Base-by-base conservation (phyloP, 2,113 vertebrate genomes). In the Nerophis ophidion region DNA sequence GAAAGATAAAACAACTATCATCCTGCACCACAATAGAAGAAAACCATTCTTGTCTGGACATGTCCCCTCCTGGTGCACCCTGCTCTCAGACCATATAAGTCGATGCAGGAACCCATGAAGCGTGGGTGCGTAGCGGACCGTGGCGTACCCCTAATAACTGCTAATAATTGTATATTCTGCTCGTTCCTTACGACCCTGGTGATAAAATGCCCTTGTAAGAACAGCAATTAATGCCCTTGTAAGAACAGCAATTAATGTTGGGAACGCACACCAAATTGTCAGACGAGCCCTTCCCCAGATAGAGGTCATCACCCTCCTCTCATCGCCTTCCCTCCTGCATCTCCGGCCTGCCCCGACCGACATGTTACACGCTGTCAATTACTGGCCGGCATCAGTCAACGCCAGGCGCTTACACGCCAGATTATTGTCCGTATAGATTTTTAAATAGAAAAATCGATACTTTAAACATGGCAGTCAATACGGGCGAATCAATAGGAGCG, bases 401-500 rank as follows among this genome's bases (percentile, higher is more conserved):
- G 77, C 79, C 50, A 60, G 60, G 47, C 81, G 81, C 83, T 90
- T 89, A 91, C 89, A 89, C 85, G 79, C 86, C 74, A 89, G 89
- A 90, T 91, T 90, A 91, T 91, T 88, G 87, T 89, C 85, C 68
- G 86, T 87, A 91, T 90, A 80, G 90, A 91, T 91, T 90, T 91
- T 91, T 88, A 90, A 91, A 91, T 90, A 90, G 89, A 90, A 91
- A 91, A 91, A 90, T 91, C 90, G 82, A 91, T 91, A 90, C 76
- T 74, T 86, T 91, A 91, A 91, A 90, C 89, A 90, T 90, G 75
- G 64, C 83, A 89, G 86, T 91, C 89, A 87, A 91, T 91, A 88
- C 74, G 48, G 70, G 71, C 71, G 80, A 86, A 91, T 91, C 89
- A 72, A 90, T 89, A 76, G 74, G 81, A 80, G 76, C 67, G 79